phyloP scores from a whole-genome alignment of 2,797 vertebrate genomes.

The Huso huso region DNA sequence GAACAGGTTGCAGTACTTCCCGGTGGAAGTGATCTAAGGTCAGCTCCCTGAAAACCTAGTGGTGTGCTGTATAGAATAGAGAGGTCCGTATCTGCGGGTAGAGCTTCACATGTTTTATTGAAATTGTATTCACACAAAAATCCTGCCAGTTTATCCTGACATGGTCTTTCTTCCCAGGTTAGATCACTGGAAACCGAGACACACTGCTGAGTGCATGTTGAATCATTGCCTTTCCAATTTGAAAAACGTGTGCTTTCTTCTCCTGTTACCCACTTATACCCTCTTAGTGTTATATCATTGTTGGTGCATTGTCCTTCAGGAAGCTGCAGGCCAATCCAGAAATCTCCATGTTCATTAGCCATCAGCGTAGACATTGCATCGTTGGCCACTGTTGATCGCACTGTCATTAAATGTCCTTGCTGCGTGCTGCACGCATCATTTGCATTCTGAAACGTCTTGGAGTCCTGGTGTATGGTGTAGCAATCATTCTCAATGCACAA shows the following conservation, averaged over 20 bases:
- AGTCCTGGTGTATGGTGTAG: slow-evolving; percentile 38
- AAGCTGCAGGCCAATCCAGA: slow-evolving; percentile 51
- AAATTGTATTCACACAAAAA: slow-evolving; percentile 54
- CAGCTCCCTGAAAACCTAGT: slow-evolving; percentile 25
- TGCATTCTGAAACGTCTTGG: slow-evolving; percentile 34
- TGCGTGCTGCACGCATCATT: slow-evolving; percentile 27
- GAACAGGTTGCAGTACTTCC: slow-evolving; percentile 31
- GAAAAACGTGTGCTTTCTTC: slow-evolving; percentile 40
- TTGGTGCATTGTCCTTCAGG: background rate
- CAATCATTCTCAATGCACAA: slow-evolving; percentile 47
- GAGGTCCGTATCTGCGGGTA: background rate
- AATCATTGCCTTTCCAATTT: slow-evolving; percentile 32
- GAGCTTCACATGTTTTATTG: slow-evolving; percentile 34
- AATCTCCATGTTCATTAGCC: background rate
- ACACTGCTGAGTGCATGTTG: slow-evolving; percentile 40
- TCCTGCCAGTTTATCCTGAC: slow-evolving; percentile 36
- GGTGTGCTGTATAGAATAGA: slow-evolving; percentile 40
- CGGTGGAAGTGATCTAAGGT: slow-evolving; percentile 36
- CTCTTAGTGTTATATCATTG: slow-evolving; percentile 26
- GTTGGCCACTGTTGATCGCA: slow-evolving; percentile 49
- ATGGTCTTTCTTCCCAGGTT: slow-evolving; percentile 42
- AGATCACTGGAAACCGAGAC: slow-evolving; percentile 35
- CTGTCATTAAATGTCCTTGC: slow-evolving; percentile 54
- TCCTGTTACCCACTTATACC: slow-evolving; percentile 53
- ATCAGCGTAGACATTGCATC: slow-evolving; percentile 34